phyloP scores from a whole-genome alignment of 2,113 vertebrate species.

The Onychostoma macrolepis region DNA sequence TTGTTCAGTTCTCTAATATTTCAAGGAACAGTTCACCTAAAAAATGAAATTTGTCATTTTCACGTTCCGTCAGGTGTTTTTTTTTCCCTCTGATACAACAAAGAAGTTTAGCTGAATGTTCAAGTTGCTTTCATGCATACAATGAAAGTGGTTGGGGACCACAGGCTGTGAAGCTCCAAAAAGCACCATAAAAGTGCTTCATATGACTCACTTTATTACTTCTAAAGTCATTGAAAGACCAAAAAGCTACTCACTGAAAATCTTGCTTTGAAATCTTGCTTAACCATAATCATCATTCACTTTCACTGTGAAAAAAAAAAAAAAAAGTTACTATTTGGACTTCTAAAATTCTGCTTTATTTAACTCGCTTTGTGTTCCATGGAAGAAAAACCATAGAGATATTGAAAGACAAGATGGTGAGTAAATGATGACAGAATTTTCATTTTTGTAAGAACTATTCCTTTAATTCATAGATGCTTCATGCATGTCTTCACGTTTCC shows the following conservation, averaged over 20 bases:
- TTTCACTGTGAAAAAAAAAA: neutral
- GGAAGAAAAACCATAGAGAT: neutral
- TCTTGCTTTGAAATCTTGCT: neutral
- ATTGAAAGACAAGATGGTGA: neutral
- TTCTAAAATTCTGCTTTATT: neutral
- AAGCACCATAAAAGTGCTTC: neutral
- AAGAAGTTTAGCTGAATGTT: neutral
- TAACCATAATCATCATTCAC: neutral
- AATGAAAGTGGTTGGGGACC: neutral
- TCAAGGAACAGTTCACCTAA: neutral
- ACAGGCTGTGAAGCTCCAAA: neutral
- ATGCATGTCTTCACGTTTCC: neutral
- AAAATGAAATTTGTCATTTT: neutral
- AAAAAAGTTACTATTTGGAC: neutral
- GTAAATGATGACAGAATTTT: neutral
- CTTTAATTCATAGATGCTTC: neutral
- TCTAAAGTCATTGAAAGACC: neutral
- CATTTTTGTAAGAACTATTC: neutral
- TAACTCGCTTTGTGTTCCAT: neutral
- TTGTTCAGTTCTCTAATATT: neutral
- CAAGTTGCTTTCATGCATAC: neutral
- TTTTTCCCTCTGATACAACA: neutral
- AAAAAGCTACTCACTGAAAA: neutral
- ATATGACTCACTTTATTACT: neutral
- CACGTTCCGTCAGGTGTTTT: neutral